A percentile compares a stretch with the other conserved stretches of the same genome.
Evolutionary conservation across 2,797 vertebrate genomes (phyloP).

Genomic region (Semotilus atromaculatus): DNA sequence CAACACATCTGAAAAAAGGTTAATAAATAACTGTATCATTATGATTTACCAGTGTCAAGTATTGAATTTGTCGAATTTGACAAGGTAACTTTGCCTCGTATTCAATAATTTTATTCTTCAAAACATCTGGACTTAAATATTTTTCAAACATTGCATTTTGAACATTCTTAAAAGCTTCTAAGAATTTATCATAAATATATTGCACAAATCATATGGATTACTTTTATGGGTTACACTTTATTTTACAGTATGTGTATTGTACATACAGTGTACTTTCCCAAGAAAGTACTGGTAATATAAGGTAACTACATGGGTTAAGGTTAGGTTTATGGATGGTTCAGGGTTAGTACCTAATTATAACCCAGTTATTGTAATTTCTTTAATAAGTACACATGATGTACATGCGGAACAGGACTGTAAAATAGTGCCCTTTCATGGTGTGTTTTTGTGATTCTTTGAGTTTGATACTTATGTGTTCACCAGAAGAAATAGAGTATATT

Average conservation of each 20-base stretch:
- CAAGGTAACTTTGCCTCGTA: background rate
- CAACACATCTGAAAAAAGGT: background rate
- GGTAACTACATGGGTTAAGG: too few relatives aligned
- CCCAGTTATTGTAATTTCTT: too few relatives aligned
- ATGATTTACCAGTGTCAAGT: background rate
- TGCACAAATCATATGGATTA: too few relatives aligned
- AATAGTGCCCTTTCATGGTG: background rate
- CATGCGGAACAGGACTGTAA: too few relatives aligned
- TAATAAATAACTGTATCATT: background rate
- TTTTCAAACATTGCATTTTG: background rate
- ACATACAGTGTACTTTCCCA: too few relatives aligned
- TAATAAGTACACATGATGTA: too few relatives aligned
- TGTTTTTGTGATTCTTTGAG: background rate
- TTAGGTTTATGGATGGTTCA: too few relatives aligned
- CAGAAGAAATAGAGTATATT: too few relatives aligned
- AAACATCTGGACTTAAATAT: background rate
- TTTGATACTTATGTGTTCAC: constrained; percentile 2
- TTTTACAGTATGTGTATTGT: too few relatives aligned
- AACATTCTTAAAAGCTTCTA: background rate
- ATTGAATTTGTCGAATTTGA: background rate
- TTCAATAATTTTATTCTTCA: background rate
- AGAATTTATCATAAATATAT: background rate
- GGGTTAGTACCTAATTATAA: too few relatives aligned
- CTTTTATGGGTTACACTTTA: too few relatives aligned
- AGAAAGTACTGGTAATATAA: too few relatives aligned